Evolutionary conservation across 2,113 vertebrate species (phyloP).

Genomic region (Myanophis thanlyinensis): DNA sequence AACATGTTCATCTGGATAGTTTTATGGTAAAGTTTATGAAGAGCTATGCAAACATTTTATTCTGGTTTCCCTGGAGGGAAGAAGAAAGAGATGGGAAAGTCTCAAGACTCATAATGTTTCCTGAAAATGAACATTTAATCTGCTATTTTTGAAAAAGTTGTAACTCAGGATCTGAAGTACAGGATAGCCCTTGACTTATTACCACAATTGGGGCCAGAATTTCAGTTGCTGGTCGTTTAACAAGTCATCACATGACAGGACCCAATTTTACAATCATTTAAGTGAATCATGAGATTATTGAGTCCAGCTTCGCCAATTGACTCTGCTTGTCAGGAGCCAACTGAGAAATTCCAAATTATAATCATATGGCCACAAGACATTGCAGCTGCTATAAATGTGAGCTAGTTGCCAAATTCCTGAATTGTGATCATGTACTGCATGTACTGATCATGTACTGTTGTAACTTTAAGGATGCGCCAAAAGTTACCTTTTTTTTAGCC

Average conservation of each 20-base stretch:
- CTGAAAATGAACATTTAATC: not conserved
- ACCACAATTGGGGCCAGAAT: not conserved
- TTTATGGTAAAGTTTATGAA: slow-evolving; percentile 38
- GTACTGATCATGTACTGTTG: not conserved
- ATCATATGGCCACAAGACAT: not conserved
- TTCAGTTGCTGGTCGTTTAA: not conserved
- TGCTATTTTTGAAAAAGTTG: not conserved
- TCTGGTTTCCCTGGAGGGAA: not conserved
- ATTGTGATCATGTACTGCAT: not conserved
- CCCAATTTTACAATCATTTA: not conserved
- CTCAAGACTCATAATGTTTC: not conserved
- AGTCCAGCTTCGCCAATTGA: not conserved
- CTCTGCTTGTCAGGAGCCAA: not conserved
- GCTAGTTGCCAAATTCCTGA: not conserved
- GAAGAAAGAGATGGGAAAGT: not conserved
- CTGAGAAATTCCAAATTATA: not conserved
- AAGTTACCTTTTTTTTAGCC: no score
- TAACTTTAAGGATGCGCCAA: not conserved
- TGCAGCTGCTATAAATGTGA: not conserved
- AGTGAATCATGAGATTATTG: not conserved
- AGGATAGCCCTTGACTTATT: not conserved
- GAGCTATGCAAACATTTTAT: slow-evolving; percentile 20
- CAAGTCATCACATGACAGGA: not conserved
- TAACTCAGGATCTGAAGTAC: not conserved
- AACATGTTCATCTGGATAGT: not conserved